phyloP scores from a whole-genome alignment of 2,797 vertebrate genomes.

The Menidia menidia region DNA sequence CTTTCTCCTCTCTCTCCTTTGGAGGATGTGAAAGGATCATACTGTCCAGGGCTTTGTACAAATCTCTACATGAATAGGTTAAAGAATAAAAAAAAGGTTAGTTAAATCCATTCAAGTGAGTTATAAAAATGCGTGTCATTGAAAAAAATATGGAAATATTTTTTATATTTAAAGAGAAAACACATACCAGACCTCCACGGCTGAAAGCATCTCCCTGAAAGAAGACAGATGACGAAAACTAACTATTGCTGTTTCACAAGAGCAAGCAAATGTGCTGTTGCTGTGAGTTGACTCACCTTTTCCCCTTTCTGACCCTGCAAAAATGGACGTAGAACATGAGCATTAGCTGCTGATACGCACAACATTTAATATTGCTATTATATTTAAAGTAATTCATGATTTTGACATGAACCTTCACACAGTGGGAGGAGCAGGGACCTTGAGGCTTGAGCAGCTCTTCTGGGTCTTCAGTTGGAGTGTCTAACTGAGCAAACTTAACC shows the following conservation, averaged over 20 bases:
- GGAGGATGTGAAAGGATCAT: slow-evolving; percentile 77
- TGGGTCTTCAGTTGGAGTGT: slow-evolving; percentile 79
- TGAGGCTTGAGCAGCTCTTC: slow-evolving; percentile 73
- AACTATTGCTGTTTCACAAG: neutral
- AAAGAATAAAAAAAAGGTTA: slow-evolving; percentile 1
- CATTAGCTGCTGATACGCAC: slow-evolving; percentile 4
- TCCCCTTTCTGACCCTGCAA: slow-evolving; percentile 87
- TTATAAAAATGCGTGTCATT: neutral
- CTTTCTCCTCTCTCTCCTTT: slow-evolving; percentile 91
- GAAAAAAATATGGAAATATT: neutral
- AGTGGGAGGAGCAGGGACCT: slow-evolving; percentile 80
- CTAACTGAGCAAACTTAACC: slow-evolving; percentile 76
- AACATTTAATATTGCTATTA: neutral
- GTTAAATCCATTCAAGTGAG: neutral
- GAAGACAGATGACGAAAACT: neutral
- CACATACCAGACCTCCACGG: slow-evolving; percentile 84
- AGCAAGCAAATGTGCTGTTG: neutral
- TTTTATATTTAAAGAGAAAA: neutral
- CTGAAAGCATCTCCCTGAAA: slow-evolving; percentile 81
- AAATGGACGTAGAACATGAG: slow-evolving; percentile 36
- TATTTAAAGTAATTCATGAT: neutral
- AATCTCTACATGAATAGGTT: slow-evolving; percentile 74
- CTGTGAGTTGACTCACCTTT: slow-evolving; percentile 73
- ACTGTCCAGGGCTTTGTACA: slow-evolving; percentile 68
- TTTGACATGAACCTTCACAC: slow-evolving; percentile 79